Base-by-base conservation (phyloP, 2,797 vertebrate species). In the Sebastiscus albofasciatus region DNA sequence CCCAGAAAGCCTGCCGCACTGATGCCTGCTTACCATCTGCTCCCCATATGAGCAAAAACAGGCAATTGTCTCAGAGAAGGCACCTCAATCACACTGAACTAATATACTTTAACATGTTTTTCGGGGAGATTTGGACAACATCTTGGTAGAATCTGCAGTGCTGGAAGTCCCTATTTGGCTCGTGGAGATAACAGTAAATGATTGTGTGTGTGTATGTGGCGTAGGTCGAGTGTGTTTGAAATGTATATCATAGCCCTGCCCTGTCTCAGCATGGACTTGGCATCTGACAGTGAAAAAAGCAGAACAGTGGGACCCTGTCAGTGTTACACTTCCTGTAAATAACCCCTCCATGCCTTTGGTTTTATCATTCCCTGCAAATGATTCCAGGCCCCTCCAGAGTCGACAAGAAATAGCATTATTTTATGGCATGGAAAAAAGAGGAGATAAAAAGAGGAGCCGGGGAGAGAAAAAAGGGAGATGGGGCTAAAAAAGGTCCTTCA, bases 311-410 rank as follows among this genome's bases (percentile, higher is more conserved):
- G 88, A 90, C 90, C 81, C 91, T 89, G 89, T 89, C 90, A 90
- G 84, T 84, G 89, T 87, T 87, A 90, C 86, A 84, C 90, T 89
- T 93, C 90, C 94, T 94, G 94, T 94, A 95, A 95, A 95, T 95
- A 95, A 96, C 94, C 93, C 92, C 92, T 82, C 90, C 85, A 90
- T 89, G 92, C 91, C 90, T 95, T 94, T 92, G 91, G 92, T 95
- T 95, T 95, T 94, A 95, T 96, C 90, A 89, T 93, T 90, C 91
- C 80, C 90, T 27, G 91, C 94, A 93, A 95, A 95, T 97, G 96
- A 97, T 97, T 96, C 97, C 83, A 27, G 96, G 96, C 96, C 97
- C 96, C 97, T 96, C 97, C 95, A 96, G 97, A 97, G 97, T 96
- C 92, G 94, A 96, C 95, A 79, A 94, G 94, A 94, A 95, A 94